phyloP scores from a whole-genome alignment of 2,113 vertebrate species.

The Bungarus multicinctus region DNA sequence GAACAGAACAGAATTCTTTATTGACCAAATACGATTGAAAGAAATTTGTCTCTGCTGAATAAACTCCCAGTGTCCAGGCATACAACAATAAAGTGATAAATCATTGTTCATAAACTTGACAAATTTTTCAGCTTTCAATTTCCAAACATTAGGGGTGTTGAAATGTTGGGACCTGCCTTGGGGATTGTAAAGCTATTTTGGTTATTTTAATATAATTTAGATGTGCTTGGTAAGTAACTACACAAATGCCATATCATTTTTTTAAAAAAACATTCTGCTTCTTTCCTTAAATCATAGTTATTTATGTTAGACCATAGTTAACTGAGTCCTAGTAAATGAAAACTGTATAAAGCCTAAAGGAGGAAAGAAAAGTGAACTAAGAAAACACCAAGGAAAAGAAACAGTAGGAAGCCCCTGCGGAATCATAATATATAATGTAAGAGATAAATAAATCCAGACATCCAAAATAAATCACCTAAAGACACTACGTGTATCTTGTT shows the following conservation, averaged over 20 bases:
- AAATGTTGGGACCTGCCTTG: no score
- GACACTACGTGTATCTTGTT: background rate
- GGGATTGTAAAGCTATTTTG: no score
- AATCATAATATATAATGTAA: background rate
- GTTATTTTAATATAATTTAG: no score
- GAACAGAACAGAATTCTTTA: background rate
- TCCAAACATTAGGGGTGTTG: no score
- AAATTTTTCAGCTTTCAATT: no score
- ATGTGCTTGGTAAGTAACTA: no score
- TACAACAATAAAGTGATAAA: background rate
- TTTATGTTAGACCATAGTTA: background rate
- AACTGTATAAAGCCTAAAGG: background rate
- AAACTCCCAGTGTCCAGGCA: background rate
- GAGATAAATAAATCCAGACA: background rate
- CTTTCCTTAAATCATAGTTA: background rate
- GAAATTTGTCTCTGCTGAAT: background rate
- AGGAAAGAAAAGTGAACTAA: background rate
- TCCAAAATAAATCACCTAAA: background rate
- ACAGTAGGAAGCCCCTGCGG: background rate
- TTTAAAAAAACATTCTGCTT: no score
- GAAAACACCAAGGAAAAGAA: background rate
- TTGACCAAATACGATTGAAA: background rate
- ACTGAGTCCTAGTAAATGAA: background rate
- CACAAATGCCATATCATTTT: no score
- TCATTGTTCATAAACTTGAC: background rate